A percentile compares a stretch with the other conserved stretches of the same genome.
These are phyloP conservation scores for Xiphophorus couchianus DNA, from an alignment of 2,113 vertebrate genomes.

Conservation along the genomic window DNA sequence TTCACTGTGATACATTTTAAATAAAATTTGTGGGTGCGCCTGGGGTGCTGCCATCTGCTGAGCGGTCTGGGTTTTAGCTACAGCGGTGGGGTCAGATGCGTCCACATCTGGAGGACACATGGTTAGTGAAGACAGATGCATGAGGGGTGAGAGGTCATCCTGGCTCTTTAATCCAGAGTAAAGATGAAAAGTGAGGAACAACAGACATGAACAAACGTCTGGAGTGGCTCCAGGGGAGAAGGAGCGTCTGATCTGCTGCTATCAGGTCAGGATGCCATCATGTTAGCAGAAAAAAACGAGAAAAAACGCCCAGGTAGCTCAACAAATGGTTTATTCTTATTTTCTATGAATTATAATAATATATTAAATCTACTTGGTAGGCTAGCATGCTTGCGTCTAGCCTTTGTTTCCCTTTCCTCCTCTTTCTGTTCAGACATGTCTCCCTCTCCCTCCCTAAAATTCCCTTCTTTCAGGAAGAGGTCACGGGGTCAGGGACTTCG, in stretches of 20 bases:
- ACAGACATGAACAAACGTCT: conserved; percentile 70
- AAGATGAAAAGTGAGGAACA: conserved; percentile 70
- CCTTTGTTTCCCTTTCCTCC: conserved; percentile 51
- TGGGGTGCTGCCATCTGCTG: conserved; percentile 73
- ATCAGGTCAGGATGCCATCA: conserved; percentile 18
- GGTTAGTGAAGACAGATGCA: conserved; percentile 68
- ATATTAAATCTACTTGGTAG: conserved; percentile 10
- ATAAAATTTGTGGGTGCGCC: conserved; percentile 2
- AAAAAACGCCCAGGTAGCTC: not conserved
- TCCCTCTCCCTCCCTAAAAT: conserved; percentile 70
- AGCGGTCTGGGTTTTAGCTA: conserved; percentile 4
- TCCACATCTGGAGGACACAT: conserved; percentile 82
- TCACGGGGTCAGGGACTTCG: conserved; percentile 74
- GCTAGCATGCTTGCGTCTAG: conserved; percentile 34
- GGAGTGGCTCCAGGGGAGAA: conserved; percentile 54
- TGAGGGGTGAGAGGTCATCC: conserved; percentile 62
- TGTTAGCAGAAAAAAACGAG: not conserved
- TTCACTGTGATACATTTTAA: not conserved
- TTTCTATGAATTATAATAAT: not conserved
- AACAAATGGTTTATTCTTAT: not conserved
- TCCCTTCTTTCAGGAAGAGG: conserved; percentile 78
- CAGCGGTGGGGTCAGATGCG: conserved; percentile 25
- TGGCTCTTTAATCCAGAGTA: conserved; percentile 71
- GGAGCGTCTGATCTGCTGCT: conserved; percentile 41
- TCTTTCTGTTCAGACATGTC: conserved; percentile 75